A percentile compares a stretch with the other conserved stretches of the same genome.
Evolutionary conservation across 2,888 invertebrate genomes (phyloP).

Genomic region (Protodeltote pygarga): DNA sequence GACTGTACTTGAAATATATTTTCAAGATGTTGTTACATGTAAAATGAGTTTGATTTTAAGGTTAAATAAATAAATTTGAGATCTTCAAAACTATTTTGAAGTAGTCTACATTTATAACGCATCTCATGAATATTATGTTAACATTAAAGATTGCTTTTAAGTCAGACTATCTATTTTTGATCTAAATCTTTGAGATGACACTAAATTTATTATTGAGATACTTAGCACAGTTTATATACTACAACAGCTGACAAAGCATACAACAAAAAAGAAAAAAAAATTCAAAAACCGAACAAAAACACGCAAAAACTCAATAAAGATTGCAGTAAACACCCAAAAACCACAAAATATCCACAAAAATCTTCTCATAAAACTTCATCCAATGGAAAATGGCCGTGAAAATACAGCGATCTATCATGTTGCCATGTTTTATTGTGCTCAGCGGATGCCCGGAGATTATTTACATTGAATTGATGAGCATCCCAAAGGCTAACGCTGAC

Average conservation of each 20-base stretch:
- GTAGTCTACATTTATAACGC: constrained; percentile 23
- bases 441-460: constrained; percentile 76
- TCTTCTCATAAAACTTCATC: constrained; percentile 50
- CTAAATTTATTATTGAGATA: background rate
- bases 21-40: background rate
- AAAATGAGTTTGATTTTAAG: constrained; percentile 21
- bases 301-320: constrained; percentile 12
- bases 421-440: constrained; percentile 74
- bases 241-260: too few relatives aligned
- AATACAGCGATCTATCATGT: constrained; percentile 77
- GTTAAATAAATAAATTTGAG: constrained; percentile 31
- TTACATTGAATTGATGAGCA: constrained; percentile 82
- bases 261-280: background rate
- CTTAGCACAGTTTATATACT: too few relatives aligned
- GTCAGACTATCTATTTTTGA: too few relatives aligned
- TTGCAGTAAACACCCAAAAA: constrained; percentile 15
- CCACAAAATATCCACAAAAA: constrained; percentile 51
- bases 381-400: constrained; percentile 63
- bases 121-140: constrained; percentile 10
- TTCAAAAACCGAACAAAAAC: background rate
- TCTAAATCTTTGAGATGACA: too few relatives aligned
- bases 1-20: constrained; percentile 19
- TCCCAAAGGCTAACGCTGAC: constrained; percentile 66
- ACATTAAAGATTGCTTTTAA: background rate
- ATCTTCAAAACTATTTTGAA: constrained; percentile 5